Percentiles rank a stretch among this genome's conserved stretches.
These are phyloP conservation scores for Nyctibius grandis DNA, from an alignment of 2,797 vertebrate genomes.

Conservation along the genomic window DNA sequence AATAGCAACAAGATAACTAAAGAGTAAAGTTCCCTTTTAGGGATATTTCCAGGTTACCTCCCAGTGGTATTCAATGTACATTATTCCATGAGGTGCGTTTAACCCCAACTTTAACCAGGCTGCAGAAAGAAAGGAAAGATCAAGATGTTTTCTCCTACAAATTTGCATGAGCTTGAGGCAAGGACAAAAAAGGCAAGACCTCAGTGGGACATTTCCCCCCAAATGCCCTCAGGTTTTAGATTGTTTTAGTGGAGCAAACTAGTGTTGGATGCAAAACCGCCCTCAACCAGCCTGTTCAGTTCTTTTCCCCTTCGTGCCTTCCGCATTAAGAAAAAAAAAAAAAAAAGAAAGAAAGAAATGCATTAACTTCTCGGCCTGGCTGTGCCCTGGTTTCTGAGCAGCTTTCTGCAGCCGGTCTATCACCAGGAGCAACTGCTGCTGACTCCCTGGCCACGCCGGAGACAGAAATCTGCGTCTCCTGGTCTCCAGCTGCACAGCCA, in stretches of 20 bases:
- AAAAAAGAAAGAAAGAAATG: neutral
- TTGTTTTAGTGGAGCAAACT: neutral
- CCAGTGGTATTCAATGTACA: neutral
- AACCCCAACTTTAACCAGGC: neutral
- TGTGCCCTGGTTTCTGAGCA: neutral
- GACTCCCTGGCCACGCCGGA: accelerated
- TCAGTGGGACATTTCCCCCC: neutral
- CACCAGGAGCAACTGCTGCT: neutral
- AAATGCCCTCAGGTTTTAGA: neutral
- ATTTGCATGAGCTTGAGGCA: neutral
- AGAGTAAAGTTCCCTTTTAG: neutral
- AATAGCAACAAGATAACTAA: neutral
- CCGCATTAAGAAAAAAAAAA: no score
- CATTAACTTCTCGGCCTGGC: neutral
- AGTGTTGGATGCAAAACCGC: neutral
- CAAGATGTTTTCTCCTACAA: neutral
- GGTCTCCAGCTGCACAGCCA: neutral
- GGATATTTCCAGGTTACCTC: neutral
- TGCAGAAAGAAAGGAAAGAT: neutral
- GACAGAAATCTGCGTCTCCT: neutral
- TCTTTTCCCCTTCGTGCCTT: neutral
- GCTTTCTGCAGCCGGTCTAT: accelerated
- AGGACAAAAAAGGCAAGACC: neutral
- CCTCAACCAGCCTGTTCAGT: neutral
- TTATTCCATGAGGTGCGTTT: neutral